Evolutionary conservation across 1,140 invertebrate genomes (phyloP), one percentile per base, ranked within the genome.

Genomic region (Solenopsis fugax): DNA sequence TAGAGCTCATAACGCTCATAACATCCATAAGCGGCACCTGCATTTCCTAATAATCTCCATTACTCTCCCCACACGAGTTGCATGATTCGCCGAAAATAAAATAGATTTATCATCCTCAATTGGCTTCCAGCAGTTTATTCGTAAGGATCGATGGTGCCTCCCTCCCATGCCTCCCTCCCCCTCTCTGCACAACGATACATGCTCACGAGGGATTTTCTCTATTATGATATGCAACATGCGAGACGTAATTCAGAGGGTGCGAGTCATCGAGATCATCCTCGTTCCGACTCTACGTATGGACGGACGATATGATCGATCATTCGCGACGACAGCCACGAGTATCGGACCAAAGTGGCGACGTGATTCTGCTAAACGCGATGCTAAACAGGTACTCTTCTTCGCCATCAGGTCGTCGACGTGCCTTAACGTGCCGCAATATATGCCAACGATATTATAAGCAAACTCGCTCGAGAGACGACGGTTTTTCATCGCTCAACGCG

Each of bases 221-320:
- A 82, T 87, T 29, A 85, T 86, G 89, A 93, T 90, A 82, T 82
- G 90, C 89, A 91, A 93, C 89, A 93, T 90, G 92, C 92, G 90
- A 88, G 90, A 91, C 87, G 91, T 94, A 94, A 94, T 93, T 92
- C 92, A 87, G 82, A 88, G 87, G 82, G 60, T 93, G 93, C 93
- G 93, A 94, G 93, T 94, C 93, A 94, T 92, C 88, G 76, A 85
- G 91, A 93, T 94, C 87, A 93, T 93, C 92, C 88, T 75, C 73
- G 64, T 87, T 64, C 50, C 77, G 76, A 64, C 50, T 67, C 29
- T 29, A 86, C 62, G 34, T 50, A 56, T n/a, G 50, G 16, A 24
- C 76, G 54, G 1, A 67, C 67, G 87, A 90, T 87, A 88, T 82
- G 87, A 90, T 91, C 89, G 78, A 93, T 94, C 92, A 93, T 91